Conservation (phyloP, 2,113 vertebrate species). For the Eira barbara region DNA sequence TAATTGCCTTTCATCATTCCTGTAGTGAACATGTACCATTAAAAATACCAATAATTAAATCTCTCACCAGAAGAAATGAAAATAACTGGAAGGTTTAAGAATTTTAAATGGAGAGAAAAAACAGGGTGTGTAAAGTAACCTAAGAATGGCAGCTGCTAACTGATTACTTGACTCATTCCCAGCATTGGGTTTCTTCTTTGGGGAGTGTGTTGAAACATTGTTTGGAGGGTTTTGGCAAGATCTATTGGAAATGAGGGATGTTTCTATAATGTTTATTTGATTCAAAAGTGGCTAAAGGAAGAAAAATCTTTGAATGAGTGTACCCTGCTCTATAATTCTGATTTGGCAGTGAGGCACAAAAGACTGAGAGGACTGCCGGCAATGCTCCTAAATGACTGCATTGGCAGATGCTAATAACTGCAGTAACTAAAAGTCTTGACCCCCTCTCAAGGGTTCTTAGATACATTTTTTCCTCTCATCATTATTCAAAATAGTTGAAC, state of each 20-base stretch:
- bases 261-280: not conserved
- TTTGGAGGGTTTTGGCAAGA: not conserved
- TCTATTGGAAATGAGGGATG: not conserved
- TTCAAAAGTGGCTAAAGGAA: not conserved
- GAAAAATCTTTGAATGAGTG: not conserved
- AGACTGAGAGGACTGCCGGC: not conserved
- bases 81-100: constrained; percentile 45
- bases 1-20: constrained; percentile 67
- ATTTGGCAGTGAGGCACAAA: not conserved
- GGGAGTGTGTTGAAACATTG: not conserved
- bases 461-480: not conserved
- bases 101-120: not conserved
- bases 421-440: not conserved
- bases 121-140: not conserved
- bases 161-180: not conserved
- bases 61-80: constrained; percentile 67
- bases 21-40: constrained; percentile 13
- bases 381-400: not conserved
- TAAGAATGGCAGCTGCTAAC: not conserved
- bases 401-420: not conserved
- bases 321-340: not conserved
- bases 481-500: not conserved
- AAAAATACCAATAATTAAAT: constrained; percentile 62
- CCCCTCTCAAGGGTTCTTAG: not conserved
- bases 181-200: not conserved